phyloP scores from a whole-genome alignment of 2,113 vertebrate genomes.

The Hepsetus odoe region DNA sequence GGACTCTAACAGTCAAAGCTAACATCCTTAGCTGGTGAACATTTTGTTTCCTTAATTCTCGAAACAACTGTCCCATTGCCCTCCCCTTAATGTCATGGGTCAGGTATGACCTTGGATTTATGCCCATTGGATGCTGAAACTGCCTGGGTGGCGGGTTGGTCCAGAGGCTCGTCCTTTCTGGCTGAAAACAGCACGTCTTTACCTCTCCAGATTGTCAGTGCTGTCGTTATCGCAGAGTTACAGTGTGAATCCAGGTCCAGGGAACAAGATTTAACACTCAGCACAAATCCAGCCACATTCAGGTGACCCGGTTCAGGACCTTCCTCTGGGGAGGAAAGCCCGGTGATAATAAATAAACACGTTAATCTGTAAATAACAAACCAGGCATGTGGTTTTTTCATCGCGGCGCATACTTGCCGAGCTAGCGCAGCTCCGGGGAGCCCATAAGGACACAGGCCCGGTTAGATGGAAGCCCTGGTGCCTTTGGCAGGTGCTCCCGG shows the following conservation, averaged over 20 bases:
- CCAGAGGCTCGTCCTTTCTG: background rate
- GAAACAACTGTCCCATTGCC: too few species aligned
- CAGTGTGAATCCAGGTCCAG: background rate
- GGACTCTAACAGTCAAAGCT: too few species aligned
- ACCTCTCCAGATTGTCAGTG: background rate
- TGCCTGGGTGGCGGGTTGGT: background rate
- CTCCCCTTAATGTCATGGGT: too few species aligned
- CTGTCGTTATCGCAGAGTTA: background rate
- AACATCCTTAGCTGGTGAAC: too few species aligned
- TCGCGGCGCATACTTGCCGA: conserved; percentile 60
- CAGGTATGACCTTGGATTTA: too few species aligned
- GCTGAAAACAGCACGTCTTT: background rate
- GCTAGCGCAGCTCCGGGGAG: conserved; percentile 63
- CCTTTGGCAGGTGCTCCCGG: conserved; percentile 50
- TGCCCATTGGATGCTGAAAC: background rate
- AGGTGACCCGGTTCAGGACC: conserved; percentile 49
- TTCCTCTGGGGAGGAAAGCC: conserved; percentile 51
- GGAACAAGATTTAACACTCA: conserved; percentile 49
- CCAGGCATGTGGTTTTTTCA: conserved; percentile 69
- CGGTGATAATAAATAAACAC: conserved; percentile 72
- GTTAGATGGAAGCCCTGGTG: conserved; percentile 48
- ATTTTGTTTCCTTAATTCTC: too few species aligned
- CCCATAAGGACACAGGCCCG: conserved; percentile 53
- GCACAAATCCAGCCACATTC: conserved; percentile 60
- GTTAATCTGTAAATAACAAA: conserved; percentile 75